phyloP scores from a whole-genome alignment of 2,113 vertebrate genomes.

The Barbus barbus region DNA sequence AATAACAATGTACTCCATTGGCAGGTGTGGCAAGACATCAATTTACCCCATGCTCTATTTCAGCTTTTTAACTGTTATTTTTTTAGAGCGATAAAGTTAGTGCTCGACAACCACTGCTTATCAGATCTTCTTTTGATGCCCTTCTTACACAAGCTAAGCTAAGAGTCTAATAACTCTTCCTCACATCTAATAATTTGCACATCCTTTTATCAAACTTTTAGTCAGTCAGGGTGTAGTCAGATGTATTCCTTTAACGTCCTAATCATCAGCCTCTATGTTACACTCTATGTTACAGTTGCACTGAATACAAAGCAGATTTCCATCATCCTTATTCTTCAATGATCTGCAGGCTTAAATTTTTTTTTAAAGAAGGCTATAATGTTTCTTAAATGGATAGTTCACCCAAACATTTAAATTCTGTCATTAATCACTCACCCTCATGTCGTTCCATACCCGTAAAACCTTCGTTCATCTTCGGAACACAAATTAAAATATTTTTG shows the following conservation, averaged over 20 bases:
- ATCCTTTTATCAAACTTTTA: not conserved
- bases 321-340: not conserved
- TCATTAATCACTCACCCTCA: too few species aligned
- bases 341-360: not conserved
- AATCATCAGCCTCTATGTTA: not conserved
- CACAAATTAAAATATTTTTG: too few species aligned
- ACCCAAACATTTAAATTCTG: too few species aligned
- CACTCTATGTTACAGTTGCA: not conserved
- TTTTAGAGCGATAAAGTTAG: not conserved
- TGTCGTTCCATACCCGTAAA: too few species aligned
- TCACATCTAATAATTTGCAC: not conserved
- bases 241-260: not conserved
- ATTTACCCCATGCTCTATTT: not conserved
- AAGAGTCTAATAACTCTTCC: not conserved
- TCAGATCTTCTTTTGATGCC: not conserved
- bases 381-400: not conserved
- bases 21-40: not conserved
- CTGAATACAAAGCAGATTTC: not conserved
- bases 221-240: not conserved
- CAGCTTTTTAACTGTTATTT: not conserved
- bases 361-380: not conserved
- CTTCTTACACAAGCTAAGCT: not conserved
- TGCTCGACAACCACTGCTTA: not conserved
- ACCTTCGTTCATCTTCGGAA: too few species aligned
- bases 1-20: not conserved